Percentiles rank a stretch among this genome's conserved stretches.
These are phyloP conservation scores for Diorhabda carinulata DNA, from an alignment of 1,140 invertebrate species.

Conservation along the genomic window DNA sequence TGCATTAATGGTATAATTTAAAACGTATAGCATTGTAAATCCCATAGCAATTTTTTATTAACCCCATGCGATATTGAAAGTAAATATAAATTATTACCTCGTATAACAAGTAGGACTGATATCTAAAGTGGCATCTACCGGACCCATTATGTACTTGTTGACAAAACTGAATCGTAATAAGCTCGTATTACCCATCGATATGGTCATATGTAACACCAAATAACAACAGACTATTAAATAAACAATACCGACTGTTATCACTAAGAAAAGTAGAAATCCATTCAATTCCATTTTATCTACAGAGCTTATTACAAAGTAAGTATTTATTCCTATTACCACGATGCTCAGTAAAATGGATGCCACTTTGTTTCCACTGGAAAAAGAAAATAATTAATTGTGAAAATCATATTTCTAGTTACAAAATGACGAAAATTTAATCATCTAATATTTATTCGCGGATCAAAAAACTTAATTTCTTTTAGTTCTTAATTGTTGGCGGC, in stretches of 20 bases:
- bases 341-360: slow-evolving; percentile 62
- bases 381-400: slow-evolving; percentile 11
- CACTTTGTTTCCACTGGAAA: slow-evolving; percentile 64
- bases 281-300: slow-evolving; percentile 51
- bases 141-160: slow-evolving; percentile 39
- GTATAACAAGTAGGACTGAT: slow-evolving; percentile 36
- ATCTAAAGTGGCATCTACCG: slow-evolving; percentile 27
- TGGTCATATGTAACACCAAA: slow-evolving; percentile 65
- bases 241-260: slow-evolving; percentile 58
- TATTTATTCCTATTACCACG: slow-evolving; percentile 75
- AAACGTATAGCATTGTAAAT: too few species aligned
- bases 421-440: too few species aligned
- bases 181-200: slow-evolving; percentile 59
- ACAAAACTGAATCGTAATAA: slow-evolving; percentile 43
- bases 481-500: too few species aligned
- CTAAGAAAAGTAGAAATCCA: slow-evolving; percentile 53
- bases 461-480: too few species aligned
- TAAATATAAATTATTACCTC: slow-evolving; percentile 28
- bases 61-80: too few species aligned
- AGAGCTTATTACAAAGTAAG: slow-evolving; percentile 72
- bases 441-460: too few species aligned
- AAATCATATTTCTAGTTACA: too few species aligned
- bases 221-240: slow-evolving; percentile 72
- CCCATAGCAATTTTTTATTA: too few species aligned
- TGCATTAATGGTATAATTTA: too few species aligned